phyloP scores from a whole-genome alignment of 2,113 vertebrate genomes.

The Burhinus oedicnemus region DNA sequence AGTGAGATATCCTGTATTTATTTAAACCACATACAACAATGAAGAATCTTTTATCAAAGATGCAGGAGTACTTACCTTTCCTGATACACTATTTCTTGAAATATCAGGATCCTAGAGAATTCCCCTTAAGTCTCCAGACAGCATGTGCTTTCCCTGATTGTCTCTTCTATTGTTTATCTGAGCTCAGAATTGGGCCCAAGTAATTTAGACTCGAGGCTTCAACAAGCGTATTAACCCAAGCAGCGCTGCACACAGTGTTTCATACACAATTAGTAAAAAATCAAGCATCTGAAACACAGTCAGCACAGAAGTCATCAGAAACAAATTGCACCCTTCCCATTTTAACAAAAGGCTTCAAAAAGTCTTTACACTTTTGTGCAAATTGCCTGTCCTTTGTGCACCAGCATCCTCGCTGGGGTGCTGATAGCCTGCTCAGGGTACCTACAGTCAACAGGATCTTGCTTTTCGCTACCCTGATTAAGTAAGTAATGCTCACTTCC shows the following conservation, averaged over 20 bases:
- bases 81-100: not conserved
- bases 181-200: not conserved
- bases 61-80: not conserved
- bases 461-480: conserved; percentile 55
- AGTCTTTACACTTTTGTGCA: conserved; percentile 16
- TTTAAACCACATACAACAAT: not conserved
- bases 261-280: not conserved
- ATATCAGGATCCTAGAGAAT: conserved; percentile 19
- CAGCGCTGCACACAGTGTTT: not conserved
- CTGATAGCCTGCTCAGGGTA: conserved; percentile 45
- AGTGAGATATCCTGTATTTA: not conserved
- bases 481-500: conserved; percentile 53
- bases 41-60: not conserved
- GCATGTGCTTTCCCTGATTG: not conserved
- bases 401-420: conserved; percentile 26
- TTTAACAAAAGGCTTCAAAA: conserved; percentile 14
- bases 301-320: not conserved
- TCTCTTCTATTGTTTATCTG: not conserved
- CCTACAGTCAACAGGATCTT: conserved; percentile 50
- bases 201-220: not conserved
- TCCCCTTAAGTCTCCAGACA: not conserved
- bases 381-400: not conserved
- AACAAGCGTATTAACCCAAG: not conserved
- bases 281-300: not conserved
- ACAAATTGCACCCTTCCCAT: not conserved